phyloP scores from a whole-genome alignment of 2,888 invertebrate species.

The Orchesellides sinensis region DNA sequence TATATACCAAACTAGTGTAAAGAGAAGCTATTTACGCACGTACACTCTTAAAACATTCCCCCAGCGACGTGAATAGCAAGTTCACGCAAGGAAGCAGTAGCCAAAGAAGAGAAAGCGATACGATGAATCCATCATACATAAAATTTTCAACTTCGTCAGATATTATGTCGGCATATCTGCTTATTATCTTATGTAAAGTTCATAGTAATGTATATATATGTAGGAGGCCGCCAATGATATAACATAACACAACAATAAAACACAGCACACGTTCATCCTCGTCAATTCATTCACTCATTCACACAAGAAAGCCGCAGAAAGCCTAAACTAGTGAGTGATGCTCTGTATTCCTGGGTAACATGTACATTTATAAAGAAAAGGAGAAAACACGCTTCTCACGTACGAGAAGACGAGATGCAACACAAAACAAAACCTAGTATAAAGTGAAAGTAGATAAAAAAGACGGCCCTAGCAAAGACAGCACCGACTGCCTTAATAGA shows the following conservation, averaged over 20 bases:
- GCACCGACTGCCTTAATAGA: slow-evolving; percentile 21
- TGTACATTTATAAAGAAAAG: background rate
- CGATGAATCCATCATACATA: slow-evolving; percentile 43
- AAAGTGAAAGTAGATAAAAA: slow-evolving; percentile 38
- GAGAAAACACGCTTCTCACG: slow-evolving; percentile 1
- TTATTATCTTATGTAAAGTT: background rate
- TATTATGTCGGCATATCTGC: no score
- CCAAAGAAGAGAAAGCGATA: background rate
- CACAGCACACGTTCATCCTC: background rate
- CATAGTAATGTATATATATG: background rate
- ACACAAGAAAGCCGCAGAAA: slow-evolving; percentile 9
- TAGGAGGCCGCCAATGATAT: background rate
- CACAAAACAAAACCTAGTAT: slow-evolving; percentile 8
- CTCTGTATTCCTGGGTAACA: background rate
- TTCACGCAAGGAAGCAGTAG: slow-evolving; percentile 35
- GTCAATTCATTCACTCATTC: slow-evolving; percentile 30
- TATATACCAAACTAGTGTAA: background rate
- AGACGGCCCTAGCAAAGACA: slow-evolving; percentile 11
- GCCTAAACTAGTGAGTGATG: background rate
- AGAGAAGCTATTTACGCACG: slow-evolving; percentile 58
- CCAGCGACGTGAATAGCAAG: background rate
- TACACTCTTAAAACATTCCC: slow-evolving; percentile 47
- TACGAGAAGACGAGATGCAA: background rate
- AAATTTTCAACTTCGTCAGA: no score
- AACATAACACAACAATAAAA: background rate